phyloP scores from a whole-genome alignment of 2,888 invertebrate species.

The Eristalinus sepulchralis region DNA sequence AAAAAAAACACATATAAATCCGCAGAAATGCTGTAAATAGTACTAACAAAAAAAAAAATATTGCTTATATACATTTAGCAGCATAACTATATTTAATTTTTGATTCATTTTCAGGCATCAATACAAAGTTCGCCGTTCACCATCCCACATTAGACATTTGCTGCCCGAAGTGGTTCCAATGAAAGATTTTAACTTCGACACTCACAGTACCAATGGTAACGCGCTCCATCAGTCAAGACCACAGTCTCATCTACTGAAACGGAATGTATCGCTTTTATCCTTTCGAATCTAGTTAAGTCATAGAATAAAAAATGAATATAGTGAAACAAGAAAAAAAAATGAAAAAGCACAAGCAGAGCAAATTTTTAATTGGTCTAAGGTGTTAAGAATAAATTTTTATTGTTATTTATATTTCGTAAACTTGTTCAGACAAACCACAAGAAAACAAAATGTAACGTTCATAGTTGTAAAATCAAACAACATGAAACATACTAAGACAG shows the following conservation, averaged over 20 bases:
- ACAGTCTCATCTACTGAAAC: conserved; percentile 78
- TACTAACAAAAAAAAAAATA: background rate
- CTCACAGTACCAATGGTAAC: conserved; percentile 76
- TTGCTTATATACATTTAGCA: background rate
- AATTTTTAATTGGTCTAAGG: conserved; percentile 31
- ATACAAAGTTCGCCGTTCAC: conserved; percentile 79
- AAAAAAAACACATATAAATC: background rate
- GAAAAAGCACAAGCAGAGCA: background rate
- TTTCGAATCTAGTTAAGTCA: conserved; percentile 78
- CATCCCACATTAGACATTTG: conserved; percentile 80
- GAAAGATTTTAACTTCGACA: conserved; percentile 80
- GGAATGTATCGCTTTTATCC: conserved; percentile 80
- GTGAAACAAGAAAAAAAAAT: background rate
- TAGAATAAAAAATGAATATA: conserved; percentile 9
- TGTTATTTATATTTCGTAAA: conserved; percentile 57
- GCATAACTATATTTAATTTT: background rate
- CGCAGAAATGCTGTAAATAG: conserved; percentile 27
- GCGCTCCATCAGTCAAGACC: conserved; percentile 73
- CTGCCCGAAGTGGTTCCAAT: conserved; percentile 80
- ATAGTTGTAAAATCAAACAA: conserved; percentile 6
- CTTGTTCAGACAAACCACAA: conserved; percentile 23
- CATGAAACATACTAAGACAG: conserved; percentile 4
- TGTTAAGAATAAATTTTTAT: conserved; percentile 42
- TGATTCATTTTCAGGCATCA: conserved; percentile 76
- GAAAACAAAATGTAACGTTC: background rate